Evolutionary conservation across 2,888 invertebrate genomes (phyloP), one percentile per base, ranked within the genome.

Genomic region (Sesia apiformis): DNA sequence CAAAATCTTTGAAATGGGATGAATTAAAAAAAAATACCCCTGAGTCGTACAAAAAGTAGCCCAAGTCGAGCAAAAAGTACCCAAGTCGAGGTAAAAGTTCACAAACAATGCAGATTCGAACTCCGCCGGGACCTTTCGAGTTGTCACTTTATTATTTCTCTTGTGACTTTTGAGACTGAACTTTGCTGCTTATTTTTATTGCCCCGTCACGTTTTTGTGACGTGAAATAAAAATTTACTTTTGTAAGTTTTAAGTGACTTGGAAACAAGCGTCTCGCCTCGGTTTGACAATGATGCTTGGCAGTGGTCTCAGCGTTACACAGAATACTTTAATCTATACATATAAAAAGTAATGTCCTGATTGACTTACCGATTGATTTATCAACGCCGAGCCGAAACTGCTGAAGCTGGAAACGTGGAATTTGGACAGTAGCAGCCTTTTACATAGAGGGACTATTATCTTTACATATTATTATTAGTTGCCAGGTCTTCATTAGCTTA

Each of bases 21-120:
- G 23, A 23, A 1, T 23, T 23, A 23, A 23, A 23, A 23, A n/a
- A 23, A 23, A 23, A 23, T 23, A 23, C 23, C 2, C 23, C 23
- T 1, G 1, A 23, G 23, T 23, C 23, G 23, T 23, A 23, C 23
- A 23, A 46, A 46, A 46, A 23, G 46, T 46, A 46, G 8, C n/a
- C n/a, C 46, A 46, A n/a, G 46, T 46, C 23, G 46, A 46, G 46
- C 46, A 46, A 46, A 46, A 46, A 46, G 46, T 46, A 23, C 46
- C 23, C 46, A 7, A 46, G 46, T 46, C 46, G 46, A 46, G 46
- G 46, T 46, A 23, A 46, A 54, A 23, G 50, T 51, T 53, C 42
- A 53, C 53, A 55, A 55, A 55, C 55, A 53, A 57, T 57, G 55
- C 55, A 52, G 49, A 52, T 55, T 8, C 52, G 8, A 23, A 41